Conservation (phyloP, 2,113 vertebrate species). For the Gorsachius goisagi region DNA sequence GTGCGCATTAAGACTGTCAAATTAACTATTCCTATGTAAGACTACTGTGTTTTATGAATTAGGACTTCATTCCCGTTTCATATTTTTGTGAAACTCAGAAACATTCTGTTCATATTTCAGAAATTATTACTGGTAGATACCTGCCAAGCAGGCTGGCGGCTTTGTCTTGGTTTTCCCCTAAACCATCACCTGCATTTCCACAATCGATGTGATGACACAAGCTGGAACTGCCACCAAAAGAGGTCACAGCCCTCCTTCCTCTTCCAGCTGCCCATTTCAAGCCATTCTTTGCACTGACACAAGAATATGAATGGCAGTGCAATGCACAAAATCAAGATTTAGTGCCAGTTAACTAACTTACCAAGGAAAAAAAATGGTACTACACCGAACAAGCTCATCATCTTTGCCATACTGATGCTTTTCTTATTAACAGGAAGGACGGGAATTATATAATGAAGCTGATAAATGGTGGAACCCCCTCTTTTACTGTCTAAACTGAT, state of each 20-base stretch:
- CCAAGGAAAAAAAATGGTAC: background rate
- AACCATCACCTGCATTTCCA: background rate
- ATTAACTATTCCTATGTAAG: background rate
- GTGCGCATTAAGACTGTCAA: background rate
- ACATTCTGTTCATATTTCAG: background rate
- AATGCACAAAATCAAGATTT: background rate
- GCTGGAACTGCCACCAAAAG: background rate
- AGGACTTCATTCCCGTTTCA: background rate
- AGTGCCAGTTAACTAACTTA: background rate
- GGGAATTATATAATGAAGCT: background rate
- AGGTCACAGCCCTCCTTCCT: background rate
- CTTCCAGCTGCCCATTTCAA: background rate
- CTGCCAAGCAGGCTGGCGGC: background rate
- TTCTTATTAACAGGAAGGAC: background rate
- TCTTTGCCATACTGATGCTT: background rate
- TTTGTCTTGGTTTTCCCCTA: background rate
- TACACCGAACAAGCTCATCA: background rate
- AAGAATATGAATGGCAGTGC: background rate
- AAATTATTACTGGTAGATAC: background rate
- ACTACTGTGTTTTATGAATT: background rate
- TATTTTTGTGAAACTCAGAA: background rate
- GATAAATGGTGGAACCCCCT: background rate
- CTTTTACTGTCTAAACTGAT: background rate
- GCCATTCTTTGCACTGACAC: background rate
- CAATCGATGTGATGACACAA: background rate